A percentile compares a stretch with the other conserved stretches of the same genome.
Conservation (phyloP, 1,140 invertebrate species). For the Atta cephalotes region DNA sequence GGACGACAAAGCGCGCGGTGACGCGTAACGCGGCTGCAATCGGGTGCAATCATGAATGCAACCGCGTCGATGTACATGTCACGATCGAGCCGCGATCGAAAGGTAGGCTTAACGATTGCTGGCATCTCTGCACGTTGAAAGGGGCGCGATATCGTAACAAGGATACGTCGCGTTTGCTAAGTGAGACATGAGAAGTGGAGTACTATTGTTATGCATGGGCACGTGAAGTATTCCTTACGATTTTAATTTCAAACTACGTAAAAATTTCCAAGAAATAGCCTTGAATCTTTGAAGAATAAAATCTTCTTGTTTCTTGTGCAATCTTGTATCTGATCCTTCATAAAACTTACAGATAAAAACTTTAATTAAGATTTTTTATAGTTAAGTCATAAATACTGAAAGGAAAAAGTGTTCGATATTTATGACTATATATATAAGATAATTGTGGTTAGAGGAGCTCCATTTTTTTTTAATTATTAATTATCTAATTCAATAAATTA, state of each 20-base stretch:
- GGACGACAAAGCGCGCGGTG: conserved; percentile 45
- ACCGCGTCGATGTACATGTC: conserved; percentile 10
- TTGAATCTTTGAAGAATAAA: background rate
- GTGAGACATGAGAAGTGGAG: conserved; percentile 5
- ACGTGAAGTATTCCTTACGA: background rate
- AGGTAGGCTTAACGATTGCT: conserved; percentile 39
- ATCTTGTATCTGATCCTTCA: background rate
- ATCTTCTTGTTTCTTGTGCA: background rate
- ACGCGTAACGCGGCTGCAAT: conserved; percentile 58
- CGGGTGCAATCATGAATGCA: conserved; percentile 43
- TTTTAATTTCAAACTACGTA: background rate
- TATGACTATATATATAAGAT: no score
- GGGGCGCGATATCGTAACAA: conserved; percentile 37
- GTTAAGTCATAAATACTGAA: no score
- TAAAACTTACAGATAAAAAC: background rate
- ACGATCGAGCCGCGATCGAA: conserved; percentile 32
- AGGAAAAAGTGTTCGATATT: no score
- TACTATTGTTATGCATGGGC: conserved; percentile 3
- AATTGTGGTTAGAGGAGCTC: no score
- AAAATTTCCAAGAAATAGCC: background rate
- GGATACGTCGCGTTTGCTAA: conserved; percentile 28
- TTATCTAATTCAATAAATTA: no score
- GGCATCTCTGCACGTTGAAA: conserved; percentile 22
- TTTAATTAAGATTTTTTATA: background rate
- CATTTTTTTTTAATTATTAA: no score